phyloP scores from a whole-genome alignment of 2,113 vertebrate species.

The Spizaetus ornatus region DNA sequence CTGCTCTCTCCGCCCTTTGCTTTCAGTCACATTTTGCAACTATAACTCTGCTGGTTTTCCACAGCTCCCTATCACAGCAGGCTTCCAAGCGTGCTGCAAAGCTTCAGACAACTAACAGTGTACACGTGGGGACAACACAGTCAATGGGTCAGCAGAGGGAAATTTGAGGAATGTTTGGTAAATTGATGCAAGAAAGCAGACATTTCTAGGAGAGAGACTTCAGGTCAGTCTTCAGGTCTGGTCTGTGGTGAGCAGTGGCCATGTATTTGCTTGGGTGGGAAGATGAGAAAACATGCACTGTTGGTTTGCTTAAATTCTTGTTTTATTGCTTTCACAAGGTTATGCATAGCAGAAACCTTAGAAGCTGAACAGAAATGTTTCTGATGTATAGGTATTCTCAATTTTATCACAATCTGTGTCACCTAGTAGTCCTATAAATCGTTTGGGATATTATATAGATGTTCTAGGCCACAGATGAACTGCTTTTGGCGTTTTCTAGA shows the following conservation, averaged over 20 bases:
- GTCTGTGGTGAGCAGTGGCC: not conserved
- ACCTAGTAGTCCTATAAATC: not conserved
- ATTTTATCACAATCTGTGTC: not conserved
- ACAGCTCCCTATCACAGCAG: not conserved
- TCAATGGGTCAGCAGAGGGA: not conserved
- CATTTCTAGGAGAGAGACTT: not conserved
- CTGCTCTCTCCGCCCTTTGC: fast-evolving
- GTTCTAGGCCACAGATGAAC: not conserved
- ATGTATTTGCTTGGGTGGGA: not conserved
- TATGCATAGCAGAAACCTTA: not conserved
- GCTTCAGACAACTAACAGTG: not conserved
- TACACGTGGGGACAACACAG: fast-evolving
- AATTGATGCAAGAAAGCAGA: not conserved
- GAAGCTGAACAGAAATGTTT: not conserved
- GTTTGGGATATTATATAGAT: not conserved
- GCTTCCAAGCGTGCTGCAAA: not conserved
- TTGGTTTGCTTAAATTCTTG: not conserved
- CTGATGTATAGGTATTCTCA: not conserved
- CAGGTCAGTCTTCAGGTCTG: not conserved
- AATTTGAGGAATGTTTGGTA: not conserved
- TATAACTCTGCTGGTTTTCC: not conserved
- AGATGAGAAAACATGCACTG: not conserved
- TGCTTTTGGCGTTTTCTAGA: not conserved
- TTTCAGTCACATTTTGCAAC: not conserved
- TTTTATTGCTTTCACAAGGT: not conserved